Percentiles rank a stretch among this genome's conserved stretches.
phyloP scores from a whole-genome alignment of 37 sponge, comb jelly and placozoan genomes.

The Diacarnus erythraeanus region DNA sequence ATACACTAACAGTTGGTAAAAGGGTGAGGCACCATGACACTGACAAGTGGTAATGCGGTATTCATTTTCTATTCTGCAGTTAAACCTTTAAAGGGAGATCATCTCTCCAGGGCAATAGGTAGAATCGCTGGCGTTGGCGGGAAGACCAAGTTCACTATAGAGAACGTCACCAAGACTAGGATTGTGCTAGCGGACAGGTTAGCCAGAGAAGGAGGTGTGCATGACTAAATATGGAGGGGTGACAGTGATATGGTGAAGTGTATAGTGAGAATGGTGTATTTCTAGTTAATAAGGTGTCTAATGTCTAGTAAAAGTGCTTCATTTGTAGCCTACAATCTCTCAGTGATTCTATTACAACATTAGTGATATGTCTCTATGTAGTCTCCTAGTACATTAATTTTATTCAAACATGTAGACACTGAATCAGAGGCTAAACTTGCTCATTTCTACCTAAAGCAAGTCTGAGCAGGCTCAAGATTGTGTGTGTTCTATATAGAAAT shows the following conservation, averaged over 20 bases:
- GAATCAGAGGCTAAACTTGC: too few relatives aligned
- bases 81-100: slow-evolving; percentile 95
- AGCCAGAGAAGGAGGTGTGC: background rate
- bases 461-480: too few relatives aligned
- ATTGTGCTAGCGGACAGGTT: slow-evolving; percentile 97
- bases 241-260: background rate
- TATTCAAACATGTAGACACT: too few relatives aligned
- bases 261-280: background rate
- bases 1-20: too few relatives aligned
- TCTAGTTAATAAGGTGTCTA: slow-evolving; percentile 4
- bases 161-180: slow-evolving; percentile 98
- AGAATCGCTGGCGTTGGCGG: slow-evolving; percentile 98
- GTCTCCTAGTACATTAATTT: too few relatives aligned
- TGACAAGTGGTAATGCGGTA: background rate
- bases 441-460: too few relatives aligned
- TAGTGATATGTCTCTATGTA: too few relatives aligned
- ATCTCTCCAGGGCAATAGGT: slow-evolving; percentile 97
- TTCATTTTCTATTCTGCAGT: slow-evolving; percentile 41
- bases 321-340: too few relatives aligned
- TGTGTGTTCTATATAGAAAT: too few relatives aligned
- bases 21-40: background rate
- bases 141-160: slow-evolving; percentile 99
- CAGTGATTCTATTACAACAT: too few relatives aligned
- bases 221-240: background rate
- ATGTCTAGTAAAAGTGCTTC: too few relatives aligned